These are phyloP conservation scores for Colletes latitarsis DNA, from an alignment of 1,140 invertebrate species.

Conservation along the genomic window DNA sequence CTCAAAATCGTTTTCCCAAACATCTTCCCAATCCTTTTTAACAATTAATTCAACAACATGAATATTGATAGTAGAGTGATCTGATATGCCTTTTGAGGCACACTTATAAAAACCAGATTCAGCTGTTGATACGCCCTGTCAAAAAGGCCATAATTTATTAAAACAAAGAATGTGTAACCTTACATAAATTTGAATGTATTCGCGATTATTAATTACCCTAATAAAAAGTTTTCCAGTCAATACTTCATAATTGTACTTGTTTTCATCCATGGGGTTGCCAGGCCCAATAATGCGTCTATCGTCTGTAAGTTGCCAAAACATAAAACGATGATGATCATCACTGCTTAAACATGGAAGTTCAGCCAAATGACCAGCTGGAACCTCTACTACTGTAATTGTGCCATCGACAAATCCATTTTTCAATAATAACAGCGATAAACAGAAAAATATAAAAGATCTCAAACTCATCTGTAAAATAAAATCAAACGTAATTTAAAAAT, in stretches of 20 bases:
- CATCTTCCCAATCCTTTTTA: constrained; percentile 77
- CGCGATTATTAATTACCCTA: constrained; percentile 79
- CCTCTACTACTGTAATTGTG: constrained; percentile 79
- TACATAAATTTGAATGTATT: constrained; percentile 2
- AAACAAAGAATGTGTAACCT: background rate
- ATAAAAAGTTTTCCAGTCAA: constrained; percentile 85
- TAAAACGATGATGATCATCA: constrained; percentile 85
- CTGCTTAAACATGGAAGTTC: constrained; percentile 84
- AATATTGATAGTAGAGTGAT: constrained; percentile 80
- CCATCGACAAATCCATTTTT: constrained; percentile 49
- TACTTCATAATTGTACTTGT: constrained; percentile 87
- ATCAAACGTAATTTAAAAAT: constrained; percentile 5
- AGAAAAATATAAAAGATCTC: constrained; percentile 59
- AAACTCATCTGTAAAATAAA: constrained; percentile 69
- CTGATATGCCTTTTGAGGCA: constrained; percentile 82
- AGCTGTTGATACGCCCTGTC: constrained; percentile 82
- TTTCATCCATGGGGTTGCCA: constrained; percentile 82
- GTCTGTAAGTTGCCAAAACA: constrained; percentile 85
- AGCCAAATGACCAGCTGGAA: constrained; percentile 82
- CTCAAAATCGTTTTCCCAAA: constrained; percentile 79
- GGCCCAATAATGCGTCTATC: constrained; percentile 83
- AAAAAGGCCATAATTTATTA: constrained; percentile 47
- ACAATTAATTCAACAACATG: constrained; percentile 84
- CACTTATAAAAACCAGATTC: constrained; percentile 86
- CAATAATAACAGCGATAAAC: constrained; percentile 56